Evolutionary conservation across 1,140 invertebrate genomes (phyloP), one percentile per base, ranked within the genome.

Genomic region (Stratiolaelaps scimitus): DNA sequence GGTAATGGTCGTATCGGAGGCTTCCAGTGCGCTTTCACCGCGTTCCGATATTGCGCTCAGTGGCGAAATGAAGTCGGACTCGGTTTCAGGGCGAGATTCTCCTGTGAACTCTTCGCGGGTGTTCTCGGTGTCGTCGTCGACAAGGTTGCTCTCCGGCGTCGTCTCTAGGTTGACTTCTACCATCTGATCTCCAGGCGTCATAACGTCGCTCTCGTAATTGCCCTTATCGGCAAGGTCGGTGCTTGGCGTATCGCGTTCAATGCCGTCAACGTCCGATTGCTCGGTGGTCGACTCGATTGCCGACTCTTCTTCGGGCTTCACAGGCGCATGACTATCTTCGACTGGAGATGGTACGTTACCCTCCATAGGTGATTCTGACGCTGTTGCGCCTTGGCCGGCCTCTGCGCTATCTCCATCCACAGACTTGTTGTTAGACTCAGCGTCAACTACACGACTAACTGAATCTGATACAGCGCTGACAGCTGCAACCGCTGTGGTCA

Each of bases 161-260:
- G 53, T 29, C 34, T 60, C 53, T 29, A 60, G 13, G 23, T 34
- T 60, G 53, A 60, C 53, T 10, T 60, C 53, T 17, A 60, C 34
- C 23, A 34, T 60, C 53, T 60, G 53, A 17, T 60, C 53, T 29
- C 53, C 53, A 26, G 53, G 53, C 15, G 53, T 60, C 20, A 23
- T 60, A 34, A 60, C 53, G 53, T 60, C 53, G 23, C 53, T 60
- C 53, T 60, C 53, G 20, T 60, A 60, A 23, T 60, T 60, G n/a
- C 53, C 53, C 2, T 29, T 17, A 4, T 34, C 53, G 2, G 34
- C 53, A 23, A 60, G 26, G 23, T 60, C 53, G 17, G 53, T 60
- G 23, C 53, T 60, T 17, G 53, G 53, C 26, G 53, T 60, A 29
- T 60, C 53, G 15, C 17, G 26, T 34, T 34, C 53, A 10, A 60